Percentiles rank a stretch among this genome's conserved stretches.
phyloP scores from a whole-genome alignment of 2,888 invertebrate species.

The Geotrupes spiniger region DNA sequence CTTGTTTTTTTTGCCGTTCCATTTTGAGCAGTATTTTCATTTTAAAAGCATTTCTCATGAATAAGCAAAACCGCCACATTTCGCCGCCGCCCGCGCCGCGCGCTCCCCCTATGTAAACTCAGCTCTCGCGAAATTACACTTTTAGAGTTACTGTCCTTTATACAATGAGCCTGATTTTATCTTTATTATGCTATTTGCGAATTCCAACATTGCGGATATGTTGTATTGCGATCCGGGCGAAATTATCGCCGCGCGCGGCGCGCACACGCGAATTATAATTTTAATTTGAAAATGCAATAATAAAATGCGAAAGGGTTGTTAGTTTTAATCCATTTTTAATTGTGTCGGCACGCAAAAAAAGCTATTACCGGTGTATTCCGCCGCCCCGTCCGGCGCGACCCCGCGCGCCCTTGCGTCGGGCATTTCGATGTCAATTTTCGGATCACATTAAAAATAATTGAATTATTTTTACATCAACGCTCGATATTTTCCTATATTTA shows the following conservation, averaged over 20 bases:
- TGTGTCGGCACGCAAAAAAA: neutral
- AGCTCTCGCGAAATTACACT: slow-evolving; percentile 43
- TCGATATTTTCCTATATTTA: too few relatives aligned
- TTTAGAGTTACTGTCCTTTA: slow-evolving; percentile 36
- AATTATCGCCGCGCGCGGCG: neutral
- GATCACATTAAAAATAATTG: too few relatives aligned
- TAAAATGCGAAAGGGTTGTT: slow-evolving; percentile 4
- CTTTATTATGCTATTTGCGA: slow-evolving; percentile 37
- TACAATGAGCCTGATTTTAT: slow-evolving; percentile 40
- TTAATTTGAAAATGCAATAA: slow-evolving; percentile 1
- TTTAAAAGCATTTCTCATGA: slow-evolving; percentile 49
- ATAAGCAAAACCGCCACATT: slow-evolving; percentile 46
- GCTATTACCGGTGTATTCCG: slow-evolving; percentile 1
- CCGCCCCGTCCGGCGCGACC: too few relatives aligned
- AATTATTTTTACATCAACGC: too few relatives aligned
- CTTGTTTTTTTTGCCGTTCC: slow-evolving; percentile 46
- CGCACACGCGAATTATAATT: neutral
- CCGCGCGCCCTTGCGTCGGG: too few relatives aligned
- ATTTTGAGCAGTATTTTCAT: slow-evolving; percentile 47
- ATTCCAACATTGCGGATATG: slow-evolving; percentile 17
- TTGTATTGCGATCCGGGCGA: slow-evolving; percentile 1
- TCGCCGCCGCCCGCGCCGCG: slow-evolving; percentile 30
- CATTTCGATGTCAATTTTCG: too few relatives aligned
- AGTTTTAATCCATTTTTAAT: slow-evolving; percentile 4
- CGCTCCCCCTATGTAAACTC: slow-evolving; percentile 39